Percentiles rank a stretch among this genome's conserved stretches.
phyloP scores from a whole-genome alignment of 2,888 invertebrate species.

The Apodemia duryi region DNA sequence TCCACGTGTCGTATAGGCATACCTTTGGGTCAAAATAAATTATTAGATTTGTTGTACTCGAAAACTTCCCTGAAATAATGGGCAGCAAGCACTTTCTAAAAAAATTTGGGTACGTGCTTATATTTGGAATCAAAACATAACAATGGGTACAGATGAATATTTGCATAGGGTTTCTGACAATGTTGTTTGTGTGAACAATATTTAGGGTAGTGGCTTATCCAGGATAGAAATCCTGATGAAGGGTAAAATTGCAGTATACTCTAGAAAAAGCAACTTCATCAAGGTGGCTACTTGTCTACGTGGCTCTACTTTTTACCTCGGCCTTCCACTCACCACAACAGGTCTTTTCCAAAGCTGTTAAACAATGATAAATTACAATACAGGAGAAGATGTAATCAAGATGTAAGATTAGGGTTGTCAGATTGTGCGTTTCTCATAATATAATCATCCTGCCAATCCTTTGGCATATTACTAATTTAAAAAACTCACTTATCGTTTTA shows the following conservation, averaged over 20 bases:
- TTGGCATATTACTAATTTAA: background rate
- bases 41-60: background rate
- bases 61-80: background rate
- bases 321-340: conserved; percentile 73
- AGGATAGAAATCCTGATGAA: conserved; percentile 35
- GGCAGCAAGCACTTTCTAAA: too few species aligned
- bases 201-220: background rate
- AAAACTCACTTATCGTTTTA: background rate
- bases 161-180: background rate
- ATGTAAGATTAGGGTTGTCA: conserved; percentile 4
- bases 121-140: background rate
- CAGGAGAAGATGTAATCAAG: conserved; percentile 5
- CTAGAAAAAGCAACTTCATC: conserved; percentile 56
- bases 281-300: conserved; percentile 65
- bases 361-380: conserved; percentile 51
- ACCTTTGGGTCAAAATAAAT: background rate
- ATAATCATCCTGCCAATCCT: too few species aligned
- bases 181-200: background rate
- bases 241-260: conserved; percentile 45
- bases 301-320: conserved; percentile 65
- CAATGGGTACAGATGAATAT: background rate
- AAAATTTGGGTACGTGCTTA: background rate
- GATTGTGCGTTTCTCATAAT: background rate
- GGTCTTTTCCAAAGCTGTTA: conserved; percentile 78
- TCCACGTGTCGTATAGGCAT: background rate